phyloP scores from a whole-genome alignment of 1,140 invertebrate genomes.

The Drosophila truncata region DNA sequence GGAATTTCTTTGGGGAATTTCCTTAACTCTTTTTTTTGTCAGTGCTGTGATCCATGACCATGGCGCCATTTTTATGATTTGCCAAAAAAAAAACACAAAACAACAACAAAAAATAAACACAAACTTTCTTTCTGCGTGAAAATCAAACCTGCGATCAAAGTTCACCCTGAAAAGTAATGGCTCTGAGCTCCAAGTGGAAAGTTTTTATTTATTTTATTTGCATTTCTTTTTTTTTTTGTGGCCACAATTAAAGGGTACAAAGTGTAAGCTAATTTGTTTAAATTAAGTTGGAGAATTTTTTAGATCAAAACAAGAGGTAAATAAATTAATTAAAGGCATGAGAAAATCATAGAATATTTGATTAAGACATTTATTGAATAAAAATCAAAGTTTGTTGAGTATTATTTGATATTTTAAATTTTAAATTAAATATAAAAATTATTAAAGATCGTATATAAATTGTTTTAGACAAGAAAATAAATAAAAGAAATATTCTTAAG shows the following conservation, averaged over 20 bases:
- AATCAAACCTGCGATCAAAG: conserved; percentile 30
- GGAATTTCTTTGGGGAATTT: no score
- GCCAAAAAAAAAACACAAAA: conserved; percentile 62
- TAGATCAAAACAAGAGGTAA: background rate
- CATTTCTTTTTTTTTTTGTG: conserved; percentile 9
- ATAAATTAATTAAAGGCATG: no score
- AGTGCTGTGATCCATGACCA: conserved; percentile 77
- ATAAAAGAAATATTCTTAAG: no score
- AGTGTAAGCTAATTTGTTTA: background rate
- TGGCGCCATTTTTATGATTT: conserved; percentile 79
- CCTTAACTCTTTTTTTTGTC: background rate
- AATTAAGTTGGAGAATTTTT: background rate
- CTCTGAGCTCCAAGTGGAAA: conserved; percentile 14
- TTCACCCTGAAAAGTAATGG: conserved; percentile 14
- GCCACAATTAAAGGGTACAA: background rate
- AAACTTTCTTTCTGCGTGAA: conserved; percentile 59
- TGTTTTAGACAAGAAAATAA: no score
- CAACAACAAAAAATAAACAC: conserved; percentile 40
- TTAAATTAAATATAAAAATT: no score
- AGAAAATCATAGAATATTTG: no score
- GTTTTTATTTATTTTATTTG: conserved; percentile 14
- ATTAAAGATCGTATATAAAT: no score
- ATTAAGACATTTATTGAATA: no score
- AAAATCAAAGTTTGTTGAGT: no score
- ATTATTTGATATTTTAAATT: no score